Evolutionary conservation across 2,797 vertebrate genomes (phyloP).

Genomic region (Rhynchotus rufescens): DNA sequence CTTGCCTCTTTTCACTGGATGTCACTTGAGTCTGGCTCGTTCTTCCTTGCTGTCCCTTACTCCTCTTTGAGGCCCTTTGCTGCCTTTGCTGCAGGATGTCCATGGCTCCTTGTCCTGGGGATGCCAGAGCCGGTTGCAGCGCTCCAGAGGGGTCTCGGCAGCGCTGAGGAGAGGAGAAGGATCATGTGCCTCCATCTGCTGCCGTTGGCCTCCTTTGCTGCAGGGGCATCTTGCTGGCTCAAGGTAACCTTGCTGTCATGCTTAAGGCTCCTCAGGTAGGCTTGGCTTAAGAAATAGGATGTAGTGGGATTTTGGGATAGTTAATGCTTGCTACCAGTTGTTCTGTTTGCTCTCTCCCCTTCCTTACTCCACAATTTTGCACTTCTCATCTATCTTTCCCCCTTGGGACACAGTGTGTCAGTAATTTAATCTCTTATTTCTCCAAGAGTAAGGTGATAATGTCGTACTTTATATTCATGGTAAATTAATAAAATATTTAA

Average conservation of each 20-base stretch:
- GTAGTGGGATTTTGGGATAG: not conserved
- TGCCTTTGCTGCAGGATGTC: not conserved
- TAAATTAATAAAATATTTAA: slow-evolving; percentile 78
- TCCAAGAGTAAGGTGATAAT: slow-evolving; percentile 45
- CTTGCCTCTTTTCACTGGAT: too few relatives aligned
- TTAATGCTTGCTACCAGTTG: not conserved
- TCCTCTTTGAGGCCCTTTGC: not conserved
- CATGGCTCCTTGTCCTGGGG: not conserved
- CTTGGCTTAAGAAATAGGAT: not conserved
- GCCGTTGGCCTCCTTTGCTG: too few relatives aligned
- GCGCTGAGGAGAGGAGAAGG: too few relatives aligned
- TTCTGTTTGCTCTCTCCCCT: not conserved
- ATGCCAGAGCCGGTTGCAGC: too few relatives aligned
- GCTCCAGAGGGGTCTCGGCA: too few relatives aligned
- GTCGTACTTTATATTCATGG: slow-evolving; percentile 66
- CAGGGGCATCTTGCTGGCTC: too few relatives aligned
- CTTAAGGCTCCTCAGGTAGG: not conserved
- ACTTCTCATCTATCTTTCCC: not conserved
- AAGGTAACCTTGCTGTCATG: too few relatives aligned
- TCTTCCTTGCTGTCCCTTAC: not conserved
- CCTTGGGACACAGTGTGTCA: not conserved
- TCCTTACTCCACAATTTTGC: not conserved
- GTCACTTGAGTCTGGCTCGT: not conserved
- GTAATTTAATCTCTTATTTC: slow-evolving; percentile 48
- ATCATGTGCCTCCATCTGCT: too few relatives aligned